Evolutionary conservation across 2,113 vertebrate genomes (phyloP).

Genomic region (Candoia aspera): DNA sequence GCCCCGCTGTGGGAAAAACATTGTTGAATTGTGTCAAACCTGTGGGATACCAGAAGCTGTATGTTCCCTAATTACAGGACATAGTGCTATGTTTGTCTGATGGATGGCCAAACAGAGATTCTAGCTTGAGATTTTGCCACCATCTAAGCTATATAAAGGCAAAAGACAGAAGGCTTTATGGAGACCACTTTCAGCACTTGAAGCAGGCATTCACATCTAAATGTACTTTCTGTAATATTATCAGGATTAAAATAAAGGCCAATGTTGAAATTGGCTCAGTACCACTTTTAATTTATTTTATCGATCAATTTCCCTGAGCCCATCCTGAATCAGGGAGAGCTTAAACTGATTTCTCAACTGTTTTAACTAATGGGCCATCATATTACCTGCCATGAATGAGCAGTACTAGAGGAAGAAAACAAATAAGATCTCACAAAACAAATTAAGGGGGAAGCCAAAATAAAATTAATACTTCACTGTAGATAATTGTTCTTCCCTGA

Average conservation of each 20-base stretch:
- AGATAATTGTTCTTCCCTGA: constrained; percentile 58
- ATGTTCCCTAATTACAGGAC: neutral
- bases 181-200: neutral
- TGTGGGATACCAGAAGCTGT: neutral
- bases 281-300: neutral
- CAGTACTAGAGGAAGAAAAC: neutral
- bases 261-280: neutral
- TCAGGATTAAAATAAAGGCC: neutral
- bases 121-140: neutral
- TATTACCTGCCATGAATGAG: neutral
- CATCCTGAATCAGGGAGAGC: neutral
- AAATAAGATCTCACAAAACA: constrained; percentile 50
- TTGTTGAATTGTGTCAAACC: neutral
- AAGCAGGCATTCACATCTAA: too few relatives aligned
- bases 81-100: neutral
- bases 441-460: constrained; percentile 21
- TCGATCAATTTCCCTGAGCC: neutral
- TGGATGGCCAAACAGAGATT: neutral
- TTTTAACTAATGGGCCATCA: neutral
- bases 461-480: constrained; percentile 53
- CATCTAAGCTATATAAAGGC: neutral
- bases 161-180: neutral
- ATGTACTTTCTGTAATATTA: too few relatives aligned
- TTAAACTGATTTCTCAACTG: neutral
- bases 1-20: neutral